A percentile compares a stretch with the other conserved stretches of the same genome.
Conservation (phyloP, 2,888 invertebrate genomes). For the Dynastes maya region DNA sequence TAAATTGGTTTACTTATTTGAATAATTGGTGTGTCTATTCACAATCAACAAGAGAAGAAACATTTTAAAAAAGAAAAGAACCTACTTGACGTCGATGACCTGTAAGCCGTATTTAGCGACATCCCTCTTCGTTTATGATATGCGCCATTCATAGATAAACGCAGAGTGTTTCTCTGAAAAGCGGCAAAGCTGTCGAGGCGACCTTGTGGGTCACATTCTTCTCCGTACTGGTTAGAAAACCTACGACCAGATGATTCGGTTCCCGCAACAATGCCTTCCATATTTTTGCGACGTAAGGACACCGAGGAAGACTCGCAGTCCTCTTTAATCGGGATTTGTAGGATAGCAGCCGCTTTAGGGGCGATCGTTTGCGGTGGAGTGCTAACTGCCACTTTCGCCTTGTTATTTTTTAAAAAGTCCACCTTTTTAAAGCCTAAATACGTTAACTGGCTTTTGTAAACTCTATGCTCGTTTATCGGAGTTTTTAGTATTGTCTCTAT, state of each 20-base stretch:
- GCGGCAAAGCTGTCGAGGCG: conserved; percentile 56
- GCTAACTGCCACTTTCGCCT: conserved; percentile 58
- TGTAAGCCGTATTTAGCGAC: conserved; percentile 5
- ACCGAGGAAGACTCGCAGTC: conserved; percentile 61
- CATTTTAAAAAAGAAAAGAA: conserved; percentile 14
- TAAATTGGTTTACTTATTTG: too few species aligned
- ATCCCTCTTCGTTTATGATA: conserved; percentile 41
- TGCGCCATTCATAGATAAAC: conserved; percentile 61
- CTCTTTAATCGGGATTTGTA: conserved; percentile 73
- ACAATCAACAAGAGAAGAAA: background rate
- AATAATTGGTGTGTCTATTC: too few species aligned
- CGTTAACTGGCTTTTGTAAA: conserved; percentile 54
- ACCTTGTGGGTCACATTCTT: conserved; percentile 60
- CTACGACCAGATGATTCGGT: conserved; percentile 40
- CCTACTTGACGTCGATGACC: conserved; percentile 61
- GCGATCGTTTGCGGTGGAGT: conserved; percentile 73
- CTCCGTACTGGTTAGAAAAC: conserved; percentile 49
- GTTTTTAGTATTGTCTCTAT: conserved; percentile 67
- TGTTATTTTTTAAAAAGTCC: conserved; percentile 56
- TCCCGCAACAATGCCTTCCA: conserved; percentile 38
- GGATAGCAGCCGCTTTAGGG: conserved; percentile 76
- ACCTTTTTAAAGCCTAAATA: conserved; percentile 58
- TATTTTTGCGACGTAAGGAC: conserved; percentile 60
- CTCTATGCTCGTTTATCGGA: conserved; percentile 59
- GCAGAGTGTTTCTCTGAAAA: conserved; percentile 65